phyloP scores from a whole-genome alignment of 2,797 vertebrate genomes.

The Lagodon rhomboides region DNA sequence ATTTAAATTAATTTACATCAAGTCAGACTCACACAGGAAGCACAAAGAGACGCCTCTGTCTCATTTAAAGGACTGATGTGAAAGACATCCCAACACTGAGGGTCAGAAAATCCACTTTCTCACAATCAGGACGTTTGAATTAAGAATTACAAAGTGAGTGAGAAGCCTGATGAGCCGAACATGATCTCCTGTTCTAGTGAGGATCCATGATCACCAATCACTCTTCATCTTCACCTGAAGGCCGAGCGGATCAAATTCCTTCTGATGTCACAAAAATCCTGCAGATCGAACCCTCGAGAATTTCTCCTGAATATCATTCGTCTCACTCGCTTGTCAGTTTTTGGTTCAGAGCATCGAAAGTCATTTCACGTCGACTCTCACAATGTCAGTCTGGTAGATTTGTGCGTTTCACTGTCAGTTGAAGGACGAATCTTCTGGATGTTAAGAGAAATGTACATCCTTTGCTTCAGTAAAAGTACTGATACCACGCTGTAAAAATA shows the following conservation, averaged over 20 bases:
- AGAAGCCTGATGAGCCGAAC: background rate
- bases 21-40: background rate
- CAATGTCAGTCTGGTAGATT: background rate
- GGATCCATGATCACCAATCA: background rate
- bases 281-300: background rate
- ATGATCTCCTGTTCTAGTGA: background rate
- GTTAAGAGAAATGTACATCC: background rate
- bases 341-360: background rate
- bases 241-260: no score
- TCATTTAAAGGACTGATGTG: no score
- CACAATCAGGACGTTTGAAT: no score
- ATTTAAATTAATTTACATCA: background rate
- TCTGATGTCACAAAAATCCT: background rate
- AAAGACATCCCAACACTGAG: no score
- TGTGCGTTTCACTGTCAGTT: background rate
- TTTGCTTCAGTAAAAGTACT: background rate
- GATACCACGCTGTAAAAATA: background rate
- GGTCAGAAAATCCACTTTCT: no score
- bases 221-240: background rate
- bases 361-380: no score
- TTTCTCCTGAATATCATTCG: background rate
- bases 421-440: background rate
- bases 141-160: no score
- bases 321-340: background rate
- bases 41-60: no score